Conservation (phyloP, 2,797 vertebrate species). For the Squalus acanthias region DNA sequence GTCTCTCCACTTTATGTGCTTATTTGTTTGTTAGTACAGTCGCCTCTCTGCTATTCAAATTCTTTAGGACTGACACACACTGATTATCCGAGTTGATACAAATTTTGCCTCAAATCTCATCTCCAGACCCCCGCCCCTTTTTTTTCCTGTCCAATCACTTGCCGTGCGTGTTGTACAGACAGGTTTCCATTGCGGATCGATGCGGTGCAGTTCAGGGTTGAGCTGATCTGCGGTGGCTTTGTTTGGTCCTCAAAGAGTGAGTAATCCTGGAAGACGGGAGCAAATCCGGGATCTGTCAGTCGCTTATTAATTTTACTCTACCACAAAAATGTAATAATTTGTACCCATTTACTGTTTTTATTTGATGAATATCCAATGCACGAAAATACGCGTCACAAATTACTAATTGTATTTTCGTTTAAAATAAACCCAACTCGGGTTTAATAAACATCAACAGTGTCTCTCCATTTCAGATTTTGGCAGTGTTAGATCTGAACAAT, state of each 20-base stretch:
- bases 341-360: not conserved
- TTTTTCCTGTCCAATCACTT: not conserved
- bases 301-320: not conserved
- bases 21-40: not conserved
- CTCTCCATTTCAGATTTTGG: not conserved
- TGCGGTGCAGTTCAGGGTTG: not conserved
- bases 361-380: not conserved
- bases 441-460: not conserved
- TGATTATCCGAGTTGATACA: not conserved
- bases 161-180: not conserved
- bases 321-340: not conserved
- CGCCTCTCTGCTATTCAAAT: not conserved
- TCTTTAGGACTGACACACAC: not conserved
- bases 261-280: not conserved
- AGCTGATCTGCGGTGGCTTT: not conserved
- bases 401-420: not conserved
- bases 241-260: not conserved
- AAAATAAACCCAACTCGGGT: not conserved
- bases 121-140: too few species aligned
- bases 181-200: not conserved
- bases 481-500: not conserved
- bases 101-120: not conserved
- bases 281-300: not conserved
- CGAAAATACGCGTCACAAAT: not conserved
- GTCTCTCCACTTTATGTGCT: not conserved